A percentile compares a stretch with the other conserved stretches of the same genome.
Evolutionary conservation across 2,797 vertebrate genomes (phyloP).

Genomic region (Nyctalus aviator): DNA sequence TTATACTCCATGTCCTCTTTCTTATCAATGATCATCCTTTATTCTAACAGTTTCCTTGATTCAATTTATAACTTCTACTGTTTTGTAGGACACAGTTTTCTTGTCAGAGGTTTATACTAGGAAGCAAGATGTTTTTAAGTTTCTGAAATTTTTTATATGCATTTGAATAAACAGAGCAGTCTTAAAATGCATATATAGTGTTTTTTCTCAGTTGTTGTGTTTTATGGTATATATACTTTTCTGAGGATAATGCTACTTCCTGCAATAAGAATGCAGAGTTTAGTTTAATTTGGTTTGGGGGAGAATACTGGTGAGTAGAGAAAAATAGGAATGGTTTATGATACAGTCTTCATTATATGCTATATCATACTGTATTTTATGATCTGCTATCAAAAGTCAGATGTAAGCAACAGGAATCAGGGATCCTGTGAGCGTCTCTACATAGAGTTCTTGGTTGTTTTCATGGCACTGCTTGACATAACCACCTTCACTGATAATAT

Average conservation of each 20-base stretch:
- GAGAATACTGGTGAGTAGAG: background rate
- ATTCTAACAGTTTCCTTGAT: background rate
- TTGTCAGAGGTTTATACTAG: constrained; percentile 15
- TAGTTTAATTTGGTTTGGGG: background rate
- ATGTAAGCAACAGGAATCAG: background rate
- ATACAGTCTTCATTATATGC: background rate
- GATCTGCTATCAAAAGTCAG: background rate
- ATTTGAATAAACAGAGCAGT: background rate
- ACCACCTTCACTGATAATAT: background rate
- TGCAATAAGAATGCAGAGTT: constrained; percentile 6
- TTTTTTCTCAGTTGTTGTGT: background rate
- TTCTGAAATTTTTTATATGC: background rate
- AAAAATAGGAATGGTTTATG: background rate
- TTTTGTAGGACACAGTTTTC: background rate
- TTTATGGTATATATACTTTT: constrained; percentile 28
- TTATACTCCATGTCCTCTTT: background rate
- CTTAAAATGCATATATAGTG: background rate
- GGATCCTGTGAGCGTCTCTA: background rate
- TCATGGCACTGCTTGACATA: background rate
- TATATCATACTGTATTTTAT: background rate
- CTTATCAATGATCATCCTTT: background rate
- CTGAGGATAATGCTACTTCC: background rate
- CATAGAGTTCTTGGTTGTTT: background rate
- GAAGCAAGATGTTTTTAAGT: constrained; percentile 14
- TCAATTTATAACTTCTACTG: background rate